Evolutionary conservation across 1,140 invertebrate genomes (phyloP), one percentile per base, ranked within the genome.

Genomic region (Cotesia typhae): DNA sequence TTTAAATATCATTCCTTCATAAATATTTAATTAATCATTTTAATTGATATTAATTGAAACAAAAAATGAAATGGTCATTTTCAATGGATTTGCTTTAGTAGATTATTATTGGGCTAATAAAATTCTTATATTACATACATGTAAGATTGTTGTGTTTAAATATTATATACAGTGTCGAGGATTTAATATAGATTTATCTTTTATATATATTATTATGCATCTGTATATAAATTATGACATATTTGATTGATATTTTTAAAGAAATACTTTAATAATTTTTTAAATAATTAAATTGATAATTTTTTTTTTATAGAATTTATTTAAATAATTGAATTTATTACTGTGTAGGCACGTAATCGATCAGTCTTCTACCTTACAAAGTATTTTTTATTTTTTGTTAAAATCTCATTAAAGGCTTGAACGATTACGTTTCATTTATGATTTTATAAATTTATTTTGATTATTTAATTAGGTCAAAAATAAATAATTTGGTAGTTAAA

Each of bases 361-460:
- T 78, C 77, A 77, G 76, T 80, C 76, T 78, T 78, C 74, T 71
- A 74, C 65, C 70, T 74, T 75, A 63, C 20, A 57, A 64, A 61
- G 35, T 59, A 69, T 28, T 59, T 59, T 59, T 14, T 9, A 2
- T 59, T 59, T 59, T 59, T 60, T 68, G 17, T 55, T 60, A 12
- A 17, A 7, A 41, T 64, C 60, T 53, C 36, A 6, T 53, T 5
- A 28, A 35, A 70, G 69, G 60, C 59, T 63, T 4, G 69, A 70
- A 53, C 60, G 60, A 70, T 63, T 53, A 64, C 60, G 38, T 64
- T 38, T 6, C 9, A 6, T 57, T 57, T 57, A 5, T n/a, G 7
- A 36, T 28, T 61, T 61, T 12, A 28, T 28, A n/a, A 66, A 52
- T 7, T 28, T 9, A 52, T 66, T 66, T 66, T 47, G 14, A 41